Percentiles rank a stretch among this genome's conserved stretches.
Conservation (phyloP, 2,888 invertebrate genomes). For the Cosmorhoe ocellata region DNA sequence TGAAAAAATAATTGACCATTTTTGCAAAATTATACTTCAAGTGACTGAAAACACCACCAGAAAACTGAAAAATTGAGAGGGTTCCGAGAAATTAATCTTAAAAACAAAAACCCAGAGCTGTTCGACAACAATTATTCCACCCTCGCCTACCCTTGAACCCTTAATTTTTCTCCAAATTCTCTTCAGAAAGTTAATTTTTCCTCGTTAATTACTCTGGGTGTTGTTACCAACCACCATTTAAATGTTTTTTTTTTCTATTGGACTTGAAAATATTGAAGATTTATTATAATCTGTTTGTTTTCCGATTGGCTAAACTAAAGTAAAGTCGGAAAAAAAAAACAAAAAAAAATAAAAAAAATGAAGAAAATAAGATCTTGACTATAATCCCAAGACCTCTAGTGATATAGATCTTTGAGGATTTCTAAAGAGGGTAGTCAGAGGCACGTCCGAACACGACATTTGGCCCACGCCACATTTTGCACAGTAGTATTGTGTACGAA, state of each 20-base stretch:
- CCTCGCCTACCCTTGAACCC: constrained; percentile 28
- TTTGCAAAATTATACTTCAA: too few relatives aligned
- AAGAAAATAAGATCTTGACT: too few relatives aligned
- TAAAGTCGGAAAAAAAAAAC: too few relatives aligned
- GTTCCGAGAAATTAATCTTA: constrained; percentile 33
- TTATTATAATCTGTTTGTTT: not conserved
- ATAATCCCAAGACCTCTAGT: too few relatives aligned
- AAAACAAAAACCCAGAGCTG: constrained; percentile 35
- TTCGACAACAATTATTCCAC: constrained; percentile 41
- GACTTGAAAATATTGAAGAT: constrained; percentile 37
- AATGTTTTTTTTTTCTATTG: constrained; percentile 31
- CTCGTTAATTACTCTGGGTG: constrained; percentile 43
- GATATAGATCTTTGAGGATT: too few relatives aligned
- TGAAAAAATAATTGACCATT: too few relatives aligned
- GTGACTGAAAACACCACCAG: not conserved
- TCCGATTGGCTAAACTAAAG: not conserved
- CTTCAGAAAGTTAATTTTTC: constrained; percentile 44
- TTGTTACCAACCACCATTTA: constrained; percentile 13
- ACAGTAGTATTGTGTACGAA: too few relatives aligned
- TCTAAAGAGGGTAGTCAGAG: too few relatives aligned
- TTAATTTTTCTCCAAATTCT: constrained; percentile 43
- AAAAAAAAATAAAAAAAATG: too few relatives aligned
- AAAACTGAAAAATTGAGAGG: constrained; percentile 2
- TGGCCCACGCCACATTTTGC: too few relatives aligned
- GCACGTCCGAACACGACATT: too few relatives aligned